Percentiles rank a stretch among this genome's conserved stretches.
These are phyloP conservation scores for Redunca redunca DNA, from an alignment of 2,113 vertebrate species.

Conservation along the genomic window DNA sequence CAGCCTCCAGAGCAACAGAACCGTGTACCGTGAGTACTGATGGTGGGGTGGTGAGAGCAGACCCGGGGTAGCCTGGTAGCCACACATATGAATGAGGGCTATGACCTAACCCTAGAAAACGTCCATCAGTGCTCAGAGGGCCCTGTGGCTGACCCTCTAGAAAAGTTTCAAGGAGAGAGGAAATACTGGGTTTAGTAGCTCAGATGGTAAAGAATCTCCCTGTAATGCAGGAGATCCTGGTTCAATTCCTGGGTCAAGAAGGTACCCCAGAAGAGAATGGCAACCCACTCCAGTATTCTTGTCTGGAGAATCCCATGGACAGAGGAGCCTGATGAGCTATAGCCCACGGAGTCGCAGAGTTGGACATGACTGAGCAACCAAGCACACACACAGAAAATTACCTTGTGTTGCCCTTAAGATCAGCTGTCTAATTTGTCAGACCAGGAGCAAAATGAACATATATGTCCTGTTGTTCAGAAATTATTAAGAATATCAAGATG, in stretches of 20 bases:
- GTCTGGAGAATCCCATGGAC: not conserved
- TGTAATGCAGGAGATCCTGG: not conserved
- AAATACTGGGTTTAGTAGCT: not conserved
- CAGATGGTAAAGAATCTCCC: not conserved
- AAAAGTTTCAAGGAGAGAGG: not conserved
- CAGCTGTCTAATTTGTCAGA: not conserved
- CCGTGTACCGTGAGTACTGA: not conserved
- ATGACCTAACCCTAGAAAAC: not conserved
- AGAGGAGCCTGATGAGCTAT: not conserved
- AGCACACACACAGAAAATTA: not conserved
- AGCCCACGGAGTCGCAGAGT: accelerated
- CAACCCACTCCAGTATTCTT: not conserved
- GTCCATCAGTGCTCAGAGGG: not conserved
- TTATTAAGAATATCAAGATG: not conserved
- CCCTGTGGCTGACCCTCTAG: not conserved
- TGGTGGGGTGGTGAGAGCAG: not conserved
- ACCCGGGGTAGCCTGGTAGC: not conserved
- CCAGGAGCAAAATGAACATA: not conserved
- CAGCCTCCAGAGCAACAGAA: not conserved
- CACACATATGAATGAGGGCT: not conserved
- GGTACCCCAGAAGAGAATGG: not conserved
- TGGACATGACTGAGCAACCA: not conserved
- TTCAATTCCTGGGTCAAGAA: not conserved
- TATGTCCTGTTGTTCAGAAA: not conserved
- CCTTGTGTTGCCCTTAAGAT: not conserved